Evolutionary conservation across 2,797 vertebrate species (phyloP), one percentile per base, ranked within the genome.

Genomic region (Propithecus perrieri): DNA sequence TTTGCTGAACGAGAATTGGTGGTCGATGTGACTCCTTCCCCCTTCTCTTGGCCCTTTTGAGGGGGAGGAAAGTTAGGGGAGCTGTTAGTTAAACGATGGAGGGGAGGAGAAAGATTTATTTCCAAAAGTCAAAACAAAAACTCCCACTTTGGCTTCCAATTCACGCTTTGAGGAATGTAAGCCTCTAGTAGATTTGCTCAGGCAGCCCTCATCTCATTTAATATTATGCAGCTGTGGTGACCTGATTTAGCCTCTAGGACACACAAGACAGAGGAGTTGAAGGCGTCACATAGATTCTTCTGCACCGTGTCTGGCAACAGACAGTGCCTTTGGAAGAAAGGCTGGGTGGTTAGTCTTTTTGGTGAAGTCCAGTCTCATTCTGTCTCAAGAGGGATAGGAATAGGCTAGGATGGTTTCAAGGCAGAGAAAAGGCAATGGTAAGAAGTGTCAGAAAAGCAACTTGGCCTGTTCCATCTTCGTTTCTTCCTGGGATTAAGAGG

Each of bases 341-440:
- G 61, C 69, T 97, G 48, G 20, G 9, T 57, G 69, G 43, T 71
- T 95, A 80, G 94, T 97, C 89, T 96, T 93, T 67, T 59, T 43
- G 65, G 83, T 80, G 12, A 72, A 74, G 38, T 59, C 55, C 57
- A 5, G 57, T 50, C 80, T 78, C 13, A 1, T 79, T 61, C 89
- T 88, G 17, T 90, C 67, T 94, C 6, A 6, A 3, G 17, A 71
- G 24, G 46, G 38, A 48, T 26, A 0, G 17, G 57, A 53, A 38
- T 11, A 57, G 61, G 26, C 6, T 8, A 53, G n/a, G 48, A 14
- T 12, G 33, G 55, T 50, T 69, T 76, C 55, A 22, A 57, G 10
- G 46, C 4, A 59, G 22, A 86, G 76, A 55, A 65, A 48, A 87
- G 28, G 74, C 30, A 10, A 24, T 18, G 35, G 22, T 67, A 48